phyloP scores from a whole-genome alignment of 2,113 vertebrate genomes.

The Centrocercus urophasianus region DNA sequence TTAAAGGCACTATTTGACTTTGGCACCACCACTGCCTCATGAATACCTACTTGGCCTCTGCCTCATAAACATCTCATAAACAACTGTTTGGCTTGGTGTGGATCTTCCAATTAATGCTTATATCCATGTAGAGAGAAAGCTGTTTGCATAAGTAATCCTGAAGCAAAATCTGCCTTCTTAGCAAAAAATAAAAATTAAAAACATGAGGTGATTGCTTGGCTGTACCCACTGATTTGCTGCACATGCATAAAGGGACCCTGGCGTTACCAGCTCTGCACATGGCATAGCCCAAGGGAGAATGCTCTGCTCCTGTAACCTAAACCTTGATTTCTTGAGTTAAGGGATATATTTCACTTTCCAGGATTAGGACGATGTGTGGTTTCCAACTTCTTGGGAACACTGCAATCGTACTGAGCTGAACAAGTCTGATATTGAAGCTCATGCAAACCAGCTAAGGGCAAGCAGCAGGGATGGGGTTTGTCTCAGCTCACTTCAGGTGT shows the following conservation, averaged over 20 bases:
- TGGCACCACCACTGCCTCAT: constrained; percentile 43
- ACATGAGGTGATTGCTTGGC: background rate
- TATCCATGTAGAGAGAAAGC: constrained; percentile 20
- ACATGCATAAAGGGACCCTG: accelerated
- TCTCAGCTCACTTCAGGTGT: background rate
- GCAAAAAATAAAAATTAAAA: background rate
- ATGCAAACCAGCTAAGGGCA: constrained; percentile 4
- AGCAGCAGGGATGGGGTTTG: background rate
- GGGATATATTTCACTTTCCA: background rate
- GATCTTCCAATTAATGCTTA: constrained; percentile 66
- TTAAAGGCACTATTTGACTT: constrained; percentile 51
- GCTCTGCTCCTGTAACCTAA: background rate
- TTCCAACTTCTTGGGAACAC: background rate
- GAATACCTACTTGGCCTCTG: constrained; percentile 41
- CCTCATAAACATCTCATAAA: constrained; percentile 65
- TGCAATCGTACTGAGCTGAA: background rate
- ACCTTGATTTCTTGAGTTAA: background rate
- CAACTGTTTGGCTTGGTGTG: constrained; percentile 48
- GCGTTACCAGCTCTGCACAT: background rate
- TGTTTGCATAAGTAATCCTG: constrained; percentile 48
- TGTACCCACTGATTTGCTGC: background rate
- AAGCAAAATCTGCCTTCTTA: constrained; percentile 44
- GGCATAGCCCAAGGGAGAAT: background rate
- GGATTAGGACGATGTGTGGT: background rate
- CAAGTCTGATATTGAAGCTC: background rate